A percentile compares a stretch with the other conserved stretches of the same genome.
These are phyloP conservation scores for Astropecten irregularis DNA, from an alignment of 53 echinoderm and acorn worm genomes.

Conservation along the genomic window DNA sequence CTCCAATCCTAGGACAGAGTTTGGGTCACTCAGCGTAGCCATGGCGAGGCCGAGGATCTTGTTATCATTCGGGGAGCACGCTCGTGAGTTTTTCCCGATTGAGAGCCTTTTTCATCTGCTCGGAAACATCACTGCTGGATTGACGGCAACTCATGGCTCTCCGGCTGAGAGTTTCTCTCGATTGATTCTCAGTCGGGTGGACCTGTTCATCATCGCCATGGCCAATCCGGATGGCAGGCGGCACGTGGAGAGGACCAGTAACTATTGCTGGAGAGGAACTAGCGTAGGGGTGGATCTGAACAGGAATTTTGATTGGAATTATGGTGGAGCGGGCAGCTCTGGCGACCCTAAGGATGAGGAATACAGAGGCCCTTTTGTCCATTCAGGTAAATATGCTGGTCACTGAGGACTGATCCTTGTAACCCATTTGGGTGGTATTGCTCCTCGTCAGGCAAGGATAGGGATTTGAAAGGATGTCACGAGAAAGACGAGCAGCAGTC, in stretches of 20 bases:
- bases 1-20: conserved; percentile 53
- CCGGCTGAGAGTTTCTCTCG: conserved; percentile 59
- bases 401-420: too few relatives aligned
- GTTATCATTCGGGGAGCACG: conserved; percentile 94
- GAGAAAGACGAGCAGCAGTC: too few relatives aligned
- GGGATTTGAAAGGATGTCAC: too few relatives aligned
- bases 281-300: conserved; percentile 91
- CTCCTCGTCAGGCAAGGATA: too few relatives aligned
- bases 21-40: conserved; percentile 16
- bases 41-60: conserved; percentile 74
- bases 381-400: conserved; percentile 92
- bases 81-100: conserved; percentile 93
- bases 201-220: conserved; percentile 75
- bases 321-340: conserved; percentile 94
- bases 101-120: conserved; percentile 86
- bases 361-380: conserved; percentile 75
- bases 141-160: conserved; percentile 58
- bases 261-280: conserved; percentile 96
- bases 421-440: too few relatives aligned
- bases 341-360: conserved; percentile 89
- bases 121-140: conserved; percentile 69
- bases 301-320: conserved; percentile 94
- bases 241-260: conserved; percentile 75
- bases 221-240: conserved; percentile 94
- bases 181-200: conserved; percentile 65